Conservation (phyloP, 1,140 invertebrate species). For the Copidosoma floridanum region DNA sequence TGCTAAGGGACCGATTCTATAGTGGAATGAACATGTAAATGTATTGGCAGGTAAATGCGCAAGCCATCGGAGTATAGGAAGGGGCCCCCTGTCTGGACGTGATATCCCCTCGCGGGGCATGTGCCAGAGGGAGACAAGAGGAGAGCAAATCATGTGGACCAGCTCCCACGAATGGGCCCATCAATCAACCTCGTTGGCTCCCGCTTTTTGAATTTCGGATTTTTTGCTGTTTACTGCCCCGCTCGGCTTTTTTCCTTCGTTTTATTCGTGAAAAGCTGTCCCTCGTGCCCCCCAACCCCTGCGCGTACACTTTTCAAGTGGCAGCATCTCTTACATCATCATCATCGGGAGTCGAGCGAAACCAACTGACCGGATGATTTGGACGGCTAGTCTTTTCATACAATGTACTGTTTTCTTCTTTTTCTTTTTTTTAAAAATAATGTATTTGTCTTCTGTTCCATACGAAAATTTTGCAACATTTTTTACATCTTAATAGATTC, state of each 20-base stretch:
- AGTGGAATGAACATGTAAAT: no score
- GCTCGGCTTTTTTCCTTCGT: not conserved
- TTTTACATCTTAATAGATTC: not conserved
- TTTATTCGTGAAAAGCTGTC: no score
- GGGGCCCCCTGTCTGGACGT: no score
- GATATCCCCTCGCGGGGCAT: slow-evolving; percentile 19
- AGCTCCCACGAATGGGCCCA: slow-evolving; percentile 36
- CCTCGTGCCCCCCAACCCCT: no score
- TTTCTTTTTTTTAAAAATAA: not conserved
- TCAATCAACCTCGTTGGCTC: slow-evolving; percentile 35
- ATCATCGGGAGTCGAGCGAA: slow-evolving; percentile 12
- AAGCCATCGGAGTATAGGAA: no score
- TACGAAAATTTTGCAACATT: not conserved
- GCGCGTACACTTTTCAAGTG: not conserved
- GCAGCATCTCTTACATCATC: not conserved
- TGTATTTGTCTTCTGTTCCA: not conserved
- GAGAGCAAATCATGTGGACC: slow-evolving; percentile 39
- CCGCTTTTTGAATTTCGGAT: not conserved
- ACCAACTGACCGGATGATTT: slow-evolving; percentile 21
- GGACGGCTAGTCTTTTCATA: slow-evolving; percentile 1
- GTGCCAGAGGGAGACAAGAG: not conserved
- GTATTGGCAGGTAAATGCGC: no score
- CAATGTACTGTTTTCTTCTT: not conserved
- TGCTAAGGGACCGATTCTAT: no score
- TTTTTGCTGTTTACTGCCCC: slow-evolving; percentile 11